A percentile compares a stretch with the other conserved stretches of the same genome.
These are phyloP conservation scores for Leucania comma DNA, from an alignment of 2,888 invertebrate genomes.

Conservation along the genomic window DNA sequence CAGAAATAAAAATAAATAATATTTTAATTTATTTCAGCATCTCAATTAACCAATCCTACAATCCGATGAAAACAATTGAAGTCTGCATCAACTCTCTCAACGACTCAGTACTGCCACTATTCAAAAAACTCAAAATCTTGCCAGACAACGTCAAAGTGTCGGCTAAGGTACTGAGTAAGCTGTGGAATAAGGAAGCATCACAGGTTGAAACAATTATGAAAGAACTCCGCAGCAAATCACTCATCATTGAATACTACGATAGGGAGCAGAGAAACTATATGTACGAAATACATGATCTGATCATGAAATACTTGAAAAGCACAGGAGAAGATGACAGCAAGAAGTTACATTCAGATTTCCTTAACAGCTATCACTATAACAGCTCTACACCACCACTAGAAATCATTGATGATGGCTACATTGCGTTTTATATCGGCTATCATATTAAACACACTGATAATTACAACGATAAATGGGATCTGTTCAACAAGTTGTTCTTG, in stretches of 20 bases:
- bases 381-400: slow-evolving; percentile 88
- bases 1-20: not conserved
- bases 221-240: slow-evolving; percentile 92
- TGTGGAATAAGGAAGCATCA: slow-evolving; percentile 80
- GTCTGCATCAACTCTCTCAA: slow-evolving; percentile 92
- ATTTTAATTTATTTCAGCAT: slow-evolving; percentile 69
- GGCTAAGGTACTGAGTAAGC: slow-evolving; percentile 87
- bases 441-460: slow-evolving; percentile 91
- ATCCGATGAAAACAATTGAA: slow-evolving; percentile 89
- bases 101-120: slow-evolving; percentile 86
- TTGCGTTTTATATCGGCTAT: slow-evolving; percentile 93
- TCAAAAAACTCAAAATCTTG: slow-evolving; percentile 92
- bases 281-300: slow-evolving; percentile 93
- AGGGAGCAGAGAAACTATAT: slow-evolving; percentile 91
- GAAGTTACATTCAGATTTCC: slow-evolving; percentile 90
- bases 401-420: slow-evolving; percentile 93
- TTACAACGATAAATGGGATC: slow-evolving; percentile 80
- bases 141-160: slow-evolving; percentile 93
- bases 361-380: slow-evolving; percentile 91
- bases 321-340: slow-evolving; percentile 81
- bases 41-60: slow-evolving; percentile 73
- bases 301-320: slow-evolving; percentile 91
- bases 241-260: slow-evolving; percentile 92
- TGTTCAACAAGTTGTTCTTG: slow-evolving; percentile 92
- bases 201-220: slow-evolving; percentile 92